Conservation (phyloP, 2,113 vertebrate genomes). For the Lycocorax pyrrhopterus region DNA sequence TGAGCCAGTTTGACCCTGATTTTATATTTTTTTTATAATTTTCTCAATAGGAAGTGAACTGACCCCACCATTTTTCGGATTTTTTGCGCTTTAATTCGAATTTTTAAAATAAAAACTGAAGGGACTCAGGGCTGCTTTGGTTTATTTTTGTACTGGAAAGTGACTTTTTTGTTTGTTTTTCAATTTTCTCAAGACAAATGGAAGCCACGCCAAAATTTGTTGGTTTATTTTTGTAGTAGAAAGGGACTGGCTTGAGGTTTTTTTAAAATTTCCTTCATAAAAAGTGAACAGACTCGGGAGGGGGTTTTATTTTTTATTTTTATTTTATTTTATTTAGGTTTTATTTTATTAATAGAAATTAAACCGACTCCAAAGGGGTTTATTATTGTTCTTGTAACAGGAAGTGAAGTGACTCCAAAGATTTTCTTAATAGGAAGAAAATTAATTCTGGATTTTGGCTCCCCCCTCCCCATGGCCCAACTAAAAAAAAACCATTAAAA, state of each 20-base stretch:
- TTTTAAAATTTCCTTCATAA: not conserved
- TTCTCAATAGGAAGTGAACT: fast-evolving
- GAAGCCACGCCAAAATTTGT: not conserved
- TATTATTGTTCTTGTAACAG: not conserved
- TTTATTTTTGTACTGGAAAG: not conserved
- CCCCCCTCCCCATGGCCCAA: not conserved
- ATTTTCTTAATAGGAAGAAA: not conserved
- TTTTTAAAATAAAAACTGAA: not conserved
- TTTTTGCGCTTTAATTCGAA: not conserved
- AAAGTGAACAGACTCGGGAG: not conserved
- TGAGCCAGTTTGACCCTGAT: too few species aligned
- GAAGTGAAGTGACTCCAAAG: not conserved
- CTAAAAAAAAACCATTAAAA: not conserved
- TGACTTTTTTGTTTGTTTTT: not conserved
- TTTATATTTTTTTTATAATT: not conserved
- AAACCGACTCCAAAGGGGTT: not conserved
- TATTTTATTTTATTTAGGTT: not conserved
- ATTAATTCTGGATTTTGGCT: not conserved
- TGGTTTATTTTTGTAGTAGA: not conserved
- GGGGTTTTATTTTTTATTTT: not conserved
- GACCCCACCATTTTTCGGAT: fast-evolving
- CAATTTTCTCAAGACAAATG: not conserved
- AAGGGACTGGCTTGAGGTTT: not conserved
- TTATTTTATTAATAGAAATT: not conserved
- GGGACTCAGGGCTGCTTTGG: fast-evolving